phyloP scores from a whole-genome alignment of 2,888 invertebrate genomes.

The Endomychus coccineus region DNA sequence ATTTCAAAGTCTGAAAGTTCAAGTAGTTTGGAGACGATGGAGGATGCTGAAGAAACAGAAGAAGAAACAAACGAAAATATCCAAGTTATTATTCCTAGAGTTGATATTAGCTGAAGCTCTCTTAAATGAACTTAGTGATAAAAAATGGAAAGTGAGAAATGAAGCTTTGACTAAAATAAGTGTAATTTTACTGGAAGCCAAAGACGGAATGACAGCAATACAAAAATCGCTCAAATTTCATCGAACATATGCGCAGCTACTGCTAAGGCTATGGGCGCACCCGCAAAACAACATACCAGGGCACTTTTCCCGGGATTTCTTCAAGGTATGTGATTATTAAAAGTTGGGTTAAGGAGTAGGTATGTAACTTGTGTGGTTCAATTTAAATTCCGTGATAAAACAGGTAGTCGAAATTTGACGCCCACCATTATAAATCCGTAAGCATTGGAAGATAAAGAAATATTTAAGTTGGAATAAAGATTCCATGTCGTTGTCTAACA shows the following conservation, averaged over 20 bases:
- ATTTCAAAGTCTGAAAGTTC: conserved; percentile 49
- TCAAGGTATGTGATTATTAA: conserved; percentile 72
- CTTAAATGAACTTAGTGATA: conserved; percentile 74
- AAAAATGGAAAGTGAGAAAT: conserved; percentile 87
- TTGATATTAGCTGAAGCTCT: conserved; percentile 78
- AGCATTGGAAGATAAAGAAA: too few species aligned
- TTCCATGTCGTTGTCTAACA: too few species aligned
- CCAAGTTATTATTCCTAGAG: conserved; percentile 67
- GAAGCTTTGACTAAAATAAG: conserved; percentile 69
- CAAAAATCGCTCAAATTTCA: conserved; percentile 79
- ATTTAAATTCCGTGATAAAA: too few species aligned
- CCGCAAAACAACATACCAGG: conserved; percentile 71
- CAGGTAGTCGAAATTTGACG: too few species aligned
- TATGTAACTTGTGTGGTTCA: too few species aligned
- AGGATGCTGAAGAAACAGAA: conserved; percentile 40
- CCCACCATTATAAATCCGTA: too few species aligned
- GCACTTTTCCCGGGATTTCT: conserved; percentile 80
- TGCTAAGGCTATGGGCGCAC: conserved; percentile 74
- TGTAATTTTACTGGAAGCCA: conserved; percentile 64
- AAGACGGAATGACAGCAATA: conserved; percentile 83
- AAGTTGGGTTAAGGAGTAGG: too few species aligned
- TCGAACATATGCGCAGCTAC: conserved; percentile 76
- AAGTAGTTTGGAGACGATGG: conserved; percentile 46
- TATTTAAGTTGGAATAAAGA: too few species aligned
- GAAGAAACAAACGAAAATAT: conserved; percentile 46